These are phyloP conservation scores for Calidris pygmaea DNA, from an alignment of 2,113 vertebrate genomes.

Conservation along the genomic window DNA sequence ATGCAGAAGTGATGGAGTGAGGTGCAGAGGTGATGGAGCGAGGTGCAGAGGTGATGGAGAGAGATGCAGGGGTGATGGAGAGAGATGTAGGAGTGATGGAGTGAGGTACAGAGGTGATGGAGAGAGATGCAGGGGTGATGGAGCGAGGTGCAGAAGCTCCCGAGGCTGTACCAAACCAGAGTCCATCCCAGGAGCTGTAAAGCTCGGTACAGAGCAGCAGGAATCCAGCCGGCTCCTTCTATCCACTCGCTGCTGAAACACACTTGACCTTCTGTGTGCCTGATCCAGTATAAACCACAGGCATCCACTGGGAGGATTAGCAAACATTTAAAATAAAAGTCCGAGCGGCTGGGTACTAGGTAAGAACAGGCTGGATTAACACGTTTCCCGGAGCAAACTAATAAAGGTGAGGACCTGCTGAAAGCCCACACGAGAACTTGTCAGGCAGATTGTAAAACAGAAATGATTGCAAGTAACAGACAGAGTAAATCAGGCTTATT, in stretches of 20 bases:
- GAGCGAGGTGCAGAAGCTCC: not conserved
- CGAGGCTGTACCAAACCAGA: not conserved
- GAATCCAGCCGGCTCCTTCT: not conserved
- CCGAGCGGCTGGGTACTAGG: not conserved
- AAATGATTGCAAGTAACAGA: not conserved
- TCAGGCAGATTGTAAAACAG: conserved; percentile 5
- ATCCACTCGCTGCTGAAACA: not conserved
- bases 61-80: too few species aligned
- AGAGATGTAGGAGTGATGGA: too few species aligned
- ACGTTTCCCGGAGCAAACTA: not conserved
- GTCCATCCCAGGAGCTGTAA: fast-evolving
- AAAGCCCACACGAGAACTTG: conserved; percentile 26
- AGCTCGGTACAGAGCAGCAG: not conserved
- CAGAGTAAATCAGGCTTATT: not conserved
- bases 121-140: too few species aligned
- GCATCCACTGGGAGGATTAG: conserved; percentile 36
- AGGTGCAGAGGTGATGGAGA: too few species aligned
- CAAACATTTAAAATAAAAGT: conserved; percentile 18
- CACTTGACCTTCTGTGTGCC: conserved; percentile 4
- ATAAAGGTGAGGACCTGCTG: conserved; percentile 41
- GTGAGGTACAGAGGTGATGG: too few species aligned
- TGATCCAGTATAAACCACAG: conserved; percentile 34
- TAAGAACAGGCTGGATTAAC: conserved; percentile 29
- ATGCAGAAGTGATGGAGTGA: too few species aligned
- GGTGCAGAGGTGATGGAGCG: too few species aligned